phyloP scores from a whole-genome alignment of 2,113 vertebrate genomes.

The Pao palembangensis region DNA sequence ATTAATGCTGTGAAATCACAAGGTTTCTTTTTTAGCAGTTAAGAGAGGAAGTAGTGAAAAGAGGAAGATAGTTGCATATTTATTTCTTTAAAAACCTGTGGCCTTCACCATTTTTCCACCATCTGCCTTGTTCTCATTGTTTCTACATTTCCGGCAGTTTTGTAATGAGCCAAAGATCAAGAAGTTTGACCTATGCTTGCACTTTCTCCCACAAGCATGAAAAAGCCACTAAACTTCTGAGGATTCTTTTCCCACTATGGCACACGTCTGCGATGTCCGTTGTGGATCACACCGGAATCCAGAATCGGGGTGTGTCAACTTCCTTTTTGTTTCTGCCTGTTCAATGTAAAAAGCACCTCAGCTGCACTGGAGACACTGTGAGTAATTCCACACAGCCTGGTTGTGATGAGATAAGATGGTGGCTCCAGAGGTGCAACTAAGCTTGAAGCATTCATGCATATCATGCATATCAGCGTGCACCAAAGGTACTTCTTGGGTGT shows the following conservation, averaged over 20 bases:
- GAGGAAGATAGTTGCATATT: conserved; percentile 33
- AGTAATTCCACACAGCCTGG: conserved; percentile 50
- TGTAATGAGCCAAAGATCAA: conserved; percentile 19
- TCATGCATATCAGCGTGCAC: conserved; percentile 40
- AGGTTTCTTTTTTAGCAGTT: conserved; percentile 3
- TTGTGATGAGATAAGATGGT: conserved; percentile 47
- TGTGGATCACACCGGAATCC: conserved; percentile 44
- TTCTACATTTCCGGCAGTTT: conserved; percentile 21
- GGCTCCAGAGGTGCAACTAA: conserved; percentile 62
- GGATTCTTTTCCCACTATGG: too few species aligned
- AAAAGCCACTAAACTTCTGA: too few species aligned
- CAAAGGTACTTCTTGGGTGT: conserved; percentile 29
- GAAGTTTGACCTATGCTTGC: conserved; percentile 9
- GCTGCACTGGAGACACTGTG: conserved; percentile 47
- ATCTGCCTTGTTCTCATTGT: conserved; percentile 12
- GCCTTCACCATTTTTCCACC: conserved; percentile 43
- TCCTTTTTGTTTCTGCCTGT: conserved; percentile 48
- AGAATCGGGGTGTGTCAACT: conserved; percentile 51
- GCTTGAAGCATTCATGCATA: conserved; percentile 54
- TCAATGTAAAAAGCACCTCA: conserved; percentile 59
- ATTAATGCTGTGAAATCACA: conserved; percentile 66
- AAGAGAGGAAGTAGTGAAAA: conserved; percentile 7
- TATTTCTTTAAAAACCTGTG: conserved; percentile 29
- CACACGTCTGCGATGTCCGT: conserved; percentile 28
- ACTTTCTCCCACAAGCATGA: conserved; percentile 15